Base-by-base conservation (phyloP, 1,140 invertebrate species). In the Belonocnema kinseyi region DNA sequence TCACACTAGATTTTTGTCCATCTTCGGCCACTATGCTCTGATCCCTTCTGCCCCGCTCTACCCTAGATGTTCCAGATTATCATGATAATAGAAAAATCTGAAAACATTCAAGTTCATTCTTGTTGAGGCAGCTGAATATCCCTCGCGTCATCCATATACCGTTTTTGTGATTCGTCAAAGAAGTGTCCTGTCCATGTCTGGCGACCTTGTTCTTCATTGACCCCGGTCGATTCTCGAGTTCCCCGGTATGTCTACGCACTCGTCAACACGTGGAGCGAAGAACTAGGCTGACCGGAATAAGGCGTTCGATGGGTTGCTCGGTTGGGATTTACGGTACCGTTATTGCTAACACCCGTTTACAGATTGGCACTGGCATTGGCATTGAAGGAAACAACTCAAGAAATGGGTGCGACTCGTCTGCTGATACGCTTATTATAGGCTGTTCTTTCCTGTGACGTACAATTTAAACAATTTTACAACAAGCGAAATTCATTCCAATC, bases 191-290 rank as follows among this genome's bases (percentile, higher is more conserved):
- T 33, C 52, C n/a, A 16, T 11, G n/a, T 26, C 73, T 74, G 74
- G 80, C 82, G 87, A 86, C 86, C 87, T 85, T 87, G 87, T 87
- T 87, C 84, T 85, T 77, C 70, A 80, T 77, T 88, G 85, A 86
- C 86, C 87, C 81, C 80, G 77, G 26, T 33, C 26, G 26, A 4
- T 33, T 4, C 26, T 46, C 46, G 56, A 51, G 52, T 72, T 50
- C 40, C 58, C 77, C 81, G 80, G 80, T 81, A 78, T 85, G 77
- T 58, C 54, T 82, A 83, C 80, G 79, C 83, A 85, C 71, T 78
- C 51, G 73, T 76, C 80, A 81, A 74, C 75, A 53, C 53, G 53
- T 51, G 50, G 73, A 21, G 75, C 56, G 72, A 78, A 76, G 75
- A 86, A 82, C 78, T 84, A 84, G 86, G 80, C 80, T 86, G 83